Conservation (phyloP, 1,140 invertebrate genomes). For the Dryas iulia region DNA sequence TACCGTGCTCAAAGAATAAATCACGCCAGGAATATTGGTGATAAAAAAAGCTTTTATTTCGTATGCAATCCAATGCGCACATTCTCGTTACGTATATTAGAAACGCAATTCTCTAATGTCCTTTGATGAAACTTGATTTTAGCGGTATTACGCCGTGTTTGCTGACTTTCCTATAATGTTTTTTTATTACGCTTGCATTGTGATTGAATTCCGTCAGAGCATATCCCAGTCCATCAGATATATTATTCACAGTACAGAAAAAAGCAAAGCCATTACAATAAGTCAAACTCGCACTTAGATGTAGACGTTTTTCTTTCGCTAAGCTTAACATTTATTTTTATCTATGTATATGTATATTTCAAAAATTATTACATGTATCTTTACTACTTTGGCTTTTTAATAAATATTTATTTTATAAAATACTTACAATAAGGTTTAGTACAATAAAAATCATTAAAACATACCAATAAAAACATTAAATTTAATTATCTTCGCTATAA, state of each 20-base stretch:
- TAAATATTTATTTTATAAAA: too few relatives aligned
- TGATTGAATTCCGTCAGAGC: conserved; percentile 30
- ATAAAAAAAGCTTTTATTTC: not conserved
- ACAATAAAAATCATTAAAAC: too few relatives aligned
- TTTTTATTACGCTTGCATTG: conserved; percentile 35
- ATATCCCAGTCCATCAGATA: conserved; percentile 28
- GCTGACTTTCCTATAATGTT: conserved; percentile 27
- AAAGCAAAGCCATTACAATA: not conserved
- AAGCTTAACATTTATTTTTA: too few relatives aligned
- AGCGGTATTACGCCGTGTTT: conserved; percentile 37
- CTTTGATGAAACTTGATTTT: conserved; percentile 43
- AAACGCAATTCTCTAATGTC: conserved; percentile 39
- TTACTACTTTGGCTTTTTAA: not conserved
- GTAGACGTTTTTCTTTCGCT: too few relatives aligned
- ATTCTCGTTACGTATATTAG: conserved; percentile 37
- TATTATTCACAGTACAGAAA: conserved; percentile 9
- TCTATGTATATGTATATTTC: too few relatives aligned
- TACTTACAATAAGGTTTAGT: too few relatives aligned
- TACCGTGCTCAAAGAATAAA: not conserved
- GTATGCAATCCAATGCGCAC: not conserved
- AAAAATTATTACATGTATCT: too few relatives aligned
- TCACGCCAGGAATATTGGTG: not conserved
- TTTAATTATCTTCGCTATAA: too few relatives aligned
- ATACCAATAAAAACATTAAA: too few relatives aligned
- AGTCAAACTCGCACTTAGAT: too few relatives aligned